Evolutionary conservation across 2,888 invertebrate species (phyloP), one percentile per base, ranked within the genome.

Genomic region (Zaprionus obscuricornis): DNA sequence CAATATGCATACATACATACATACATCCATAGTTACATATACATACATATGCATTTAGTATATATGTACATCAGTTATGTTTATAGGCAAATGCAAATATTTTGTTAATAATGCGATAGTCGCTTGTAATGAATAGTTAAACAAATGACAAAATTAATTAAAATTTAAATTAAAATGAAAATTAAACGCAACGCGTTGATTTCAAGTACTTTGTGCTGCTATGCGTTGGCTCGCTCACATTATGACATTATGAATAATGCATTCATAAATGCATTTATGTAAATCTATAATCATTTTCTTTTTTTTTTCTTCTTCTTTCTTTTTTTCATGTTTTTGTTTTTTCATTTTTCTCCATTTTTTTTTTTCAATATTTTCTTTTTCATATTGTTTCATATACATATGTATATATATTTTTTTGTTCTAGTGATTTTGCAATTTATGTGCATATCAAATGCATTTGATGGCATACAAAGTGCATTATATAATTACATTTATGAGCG

Each of bases 401-500:
- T 24, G 26, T 26, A 37, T 52, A 20, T 20, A 50, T 49, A 36
- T 50, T 17, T 46, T 11, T 24, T 13, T 37, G 18, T 22, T 14
- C 13, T 11, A 11, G 5, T 6, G 5, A 7, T 22, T 4, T 22
- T 22, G 7, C 7, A 26, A 27, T 29, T 27, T 37, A 37, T 26
- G 26, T 55, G 16, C 46, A 47, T 34, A 51, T 51, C 13, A 50
- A 60, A 50, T 69, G 74, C 62, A 55, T 39, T 17, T 10, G 20
- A 18, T 8, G 11, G 11, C 16, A 34, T 47, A 43, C 43, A 52
- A 71, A 76, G 60, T 66, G 73, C 77, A 64, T 81, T 77, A 69
- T 64, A 74, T 78, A 78, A 78, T 85, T 78, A 82, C 78, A 82
- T 71, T 70, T 77, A 64, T 74, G 65, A 27, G 43, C 33, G 22